Evolutionary conservation across 2,888 invertebrate species (phyloP).

Genomic region (Carcina quercana): DNA sequence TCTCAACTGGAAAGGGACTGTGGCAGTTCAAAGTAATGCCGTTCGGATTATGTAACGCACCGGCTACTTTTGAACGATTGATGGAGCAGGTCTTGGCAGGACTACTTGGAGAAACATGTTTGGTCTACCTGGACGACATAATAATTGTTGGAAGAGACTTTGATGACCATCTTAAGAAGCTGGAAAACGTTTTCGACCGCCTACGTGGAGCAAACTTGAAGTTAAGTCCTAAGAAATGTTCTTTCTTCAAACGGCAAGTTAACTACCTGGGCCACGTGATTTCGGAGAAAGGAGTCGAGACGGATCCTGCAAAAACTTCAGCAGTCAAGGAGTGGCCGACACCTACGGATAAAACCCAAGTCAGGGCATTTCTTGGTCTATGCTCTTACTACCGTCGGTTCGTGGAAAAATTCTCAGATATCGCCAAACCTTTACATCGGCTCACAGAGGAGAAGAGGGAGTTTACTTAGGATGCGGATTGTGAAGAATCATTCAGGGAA

Average conservation of each 20-base stretch:
- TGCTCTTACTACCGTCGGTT: slow-evolving; percentile 14
- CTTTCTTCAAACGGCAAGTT: slow-evolving; percentile 7
- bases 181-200: background rate
- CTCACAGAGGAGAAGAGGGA: slow-evolving; percentile 7
- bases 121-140: slow-evolving; percentile 11
- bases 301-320: slow-evolving; percentile 14
- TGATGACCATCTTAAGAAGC: slow-evolving; percentile 3
- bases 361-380: slow-evolving; percentile 15
- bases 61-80: slow-evolving; percentile 9
- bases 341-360: slow-evolving; percentile 14
- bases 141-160: slow-evolving; percentile 4
- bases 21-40: slow-evolving; percentile 12
- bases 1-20: slow-evolving; percentile 6
- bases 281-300: slow-evolving; percentile 11
- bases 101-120: slow-evolving; percentile 6
- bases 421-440: slow-evolving; percentile 10
- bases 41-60: slow-evolving; percentile 10
- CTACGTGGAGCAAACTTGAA: background rate
- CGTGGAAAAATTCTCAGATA: slow-evolving; percentile 13
- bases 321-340: slow-evolving; percentile 16
- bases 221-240: slow-evolving; percentile 9
- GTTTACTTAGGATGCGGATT: slow-evolving; percentile 11
- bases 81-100: slow-evolving; percentile 10
- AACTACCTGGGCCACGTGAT: slow-evolving; percentile 15
- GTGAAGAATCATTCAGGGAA: slow-evolving; percentile 10